A percentile compares a stretch with the other conserved stretches of the same genome.
phyloP scores from a whole-genome alignment of 2,113 vertebrate genomes.

The Acrocephalus kingi region DNA sequence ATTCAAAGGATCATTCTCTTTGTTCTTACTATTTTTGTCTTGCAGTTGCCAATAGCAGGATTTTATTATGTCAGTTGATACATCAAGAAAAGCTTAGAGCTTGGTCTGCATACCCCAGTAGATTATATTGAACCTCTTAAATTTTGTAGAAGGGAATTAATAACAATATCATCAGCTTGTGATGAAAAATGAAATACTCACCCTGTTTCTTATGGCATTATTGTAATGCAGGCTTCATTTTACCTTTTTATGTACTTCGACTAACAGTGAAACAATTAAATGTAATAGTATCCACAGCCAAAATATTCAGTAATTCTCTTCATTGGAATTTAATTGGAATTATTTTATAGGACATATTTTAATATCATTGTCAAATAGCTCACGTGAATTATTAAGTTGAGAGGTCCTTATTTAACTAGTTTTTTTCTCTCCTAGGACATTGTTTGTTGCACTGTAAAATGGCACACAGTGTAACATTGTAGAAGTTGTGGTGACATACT shows the following conservation, averaged over 20 bases:
- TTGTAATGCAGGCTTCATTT: not conserved
- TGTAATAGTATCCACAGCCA: not conserved
- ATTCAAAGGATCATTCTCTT: not conserved
- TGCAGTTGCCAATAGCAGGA: not conserved
- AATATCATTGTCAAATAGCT: not conserved
- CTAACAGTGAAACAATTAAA: not conserved
- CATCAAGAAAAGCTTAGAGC: not conserved
- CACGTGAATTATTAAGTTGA: not conserved
- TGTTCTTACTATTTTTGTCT: not conserved
- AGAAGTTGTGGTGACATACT: not conserved
- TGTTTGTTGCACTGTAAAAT: not conserved
- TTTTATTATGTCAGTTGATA: not conserved
- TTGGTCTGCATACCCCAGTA: not conserved
- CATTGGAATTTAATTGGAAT: not conserved
- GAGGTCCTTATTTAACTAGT: not conserved
- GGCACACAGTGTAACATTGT: not conserved
- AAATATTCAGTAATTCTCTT: not conserved
- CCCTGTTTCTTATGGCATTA: not conserved
- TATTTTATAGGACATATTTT: not conserved
- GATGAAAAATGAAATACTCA: not conserved
- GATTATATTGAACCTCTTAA: not conserved
- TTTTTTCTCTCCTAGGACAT: not conserved
- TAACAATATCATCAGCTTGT: not conserved
- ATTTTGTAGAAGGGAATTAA: not conserved
- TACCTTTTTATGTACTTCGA: not conserved